These are phyloP conservation scores for Dione juno DNA, from an alignment of 2,888 invertebrate genomes.

Conservation along the genomic window DNA sequence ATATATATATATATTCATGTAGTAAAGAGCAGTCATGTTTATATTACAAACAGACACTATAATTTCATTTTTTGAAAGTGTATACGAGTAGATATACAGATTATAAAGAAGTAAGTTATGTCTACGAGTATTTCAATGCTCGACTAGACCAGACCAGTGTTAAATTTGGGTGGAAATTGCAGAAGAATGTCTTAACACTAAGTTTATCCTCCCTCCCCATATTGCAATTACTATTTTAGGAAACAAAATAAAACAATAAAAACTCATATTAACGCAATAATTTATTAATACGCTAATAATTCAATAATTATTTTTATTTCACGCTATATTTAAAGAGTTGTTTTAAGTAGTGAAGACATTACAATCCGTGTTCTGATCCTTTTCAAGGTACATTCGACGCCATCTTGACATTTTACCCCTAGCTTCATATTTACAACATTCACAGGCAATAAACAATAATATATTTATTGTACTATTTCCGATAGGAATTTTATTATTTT, in stretches of 20 bases:
- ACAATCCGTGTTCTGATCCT: slow-evolving; percentile 48
- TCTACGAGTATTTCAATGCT: too few relatives aligned
- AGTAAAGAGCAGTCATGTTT: too few relatives aligned
- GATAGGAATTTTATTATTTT: slow-evolving; percentile 24
- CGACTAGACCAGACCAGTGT: too few relatives aligned
- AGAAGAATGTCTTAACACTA: neutral
- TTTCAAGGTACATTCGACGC: slow-evolving; percentile 35
- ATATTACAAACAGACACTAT: too few relatives aligned
- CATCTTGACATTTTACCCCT: slow-evolving; percentile 27
- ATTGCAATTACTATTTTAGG: neutral
- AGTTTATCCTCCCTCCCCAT: neutral
- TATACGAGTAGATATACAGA: too few relatives aligned
- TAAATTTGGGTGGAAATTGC: too few relatives aligned
- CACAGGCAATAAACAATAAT: slow-evolving; percentile 46
- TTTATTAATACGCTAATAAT: slow-evolving; percentile 81
- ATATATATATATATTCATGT: too few relatives aligned
- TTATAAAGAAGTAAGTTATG: too few relatives aligned
- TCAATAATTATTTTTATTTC: slow-evolving; percentile 74
- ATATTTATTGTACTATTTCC: slow-evolving; percentile 32
- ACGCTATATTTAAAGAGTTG: slow-evolving; percentile 67
- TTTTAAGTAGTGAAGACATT: slow-evolving; percentile 78
- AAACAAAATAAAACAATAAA: slow-evolving; percentile 49
- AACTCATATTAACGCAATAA: slow-evolving; percentile 69
- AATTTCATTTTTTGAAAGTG: too few relatives aligned
- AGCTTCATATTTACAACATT: slow-evolving; percentile 46